Percentiles rank a stretch among this genome's conserved stretches.
Evolutionary conservation across 2,888 invertebrate species (phyloP).

Genomic region (Rotaria sp.): DNA sequence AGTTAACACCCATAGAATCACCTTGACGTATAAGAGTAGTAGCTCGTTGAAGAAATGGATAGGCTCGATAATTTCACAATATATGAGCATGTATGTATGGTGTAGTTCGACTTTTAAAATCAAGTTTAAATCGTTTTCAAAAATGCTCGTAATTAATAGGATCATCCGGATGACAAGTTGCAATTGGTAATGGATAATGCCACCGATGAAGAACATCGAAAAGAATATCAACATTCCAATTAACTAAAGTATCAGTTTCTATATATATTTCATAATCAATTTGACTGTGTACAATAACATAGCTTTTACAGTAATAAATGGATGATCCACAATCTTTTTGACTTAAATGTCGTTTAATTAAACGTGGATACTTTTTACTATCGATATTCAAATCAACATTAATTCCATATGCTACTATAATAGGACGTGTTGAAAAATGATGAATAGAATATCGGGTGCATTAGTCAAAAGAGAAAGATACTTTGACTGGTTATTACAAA

Average conservation of each 20-base stretch:
- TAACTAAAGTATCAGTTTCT: neutral
- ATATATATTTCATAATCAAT: neutral
- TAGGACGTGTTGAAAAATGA: neutral
- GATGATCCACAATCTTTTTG: neutral
- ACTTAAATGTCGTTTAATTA: neutral
- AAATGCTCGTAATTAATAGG: neutral
- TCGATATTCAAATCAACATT: neutral
- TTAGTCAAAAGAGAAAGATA: neutral
- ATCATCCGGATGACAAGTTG: neutral
- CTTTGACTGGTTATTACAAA: neutral
- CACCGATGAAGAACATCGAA: neutral
- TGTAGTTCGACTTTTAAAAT: neutral
- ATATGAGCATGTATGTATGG: neutral
- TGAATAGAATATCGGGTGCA: neutral
- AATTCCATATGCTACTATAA: neutral
- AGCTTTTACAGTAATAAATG: neutral
- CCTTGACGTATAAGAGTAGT: neutral
- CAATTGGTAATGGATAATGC: neutral
- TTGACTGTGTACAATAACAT: neutral
- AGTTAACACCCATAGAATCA: neutral
- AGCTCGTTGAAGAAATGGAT: neutral
- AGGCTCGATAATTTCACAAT: neutral
- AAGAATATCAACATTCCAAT: constrained; percentile 8
- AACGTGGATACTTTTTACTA: neutral
- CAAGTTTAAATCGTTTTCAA: neutral